Evolutionary conservation across 1,140 invertebrate genomes (phyloP).

Genomic region (Cydia splendana): DNA sequence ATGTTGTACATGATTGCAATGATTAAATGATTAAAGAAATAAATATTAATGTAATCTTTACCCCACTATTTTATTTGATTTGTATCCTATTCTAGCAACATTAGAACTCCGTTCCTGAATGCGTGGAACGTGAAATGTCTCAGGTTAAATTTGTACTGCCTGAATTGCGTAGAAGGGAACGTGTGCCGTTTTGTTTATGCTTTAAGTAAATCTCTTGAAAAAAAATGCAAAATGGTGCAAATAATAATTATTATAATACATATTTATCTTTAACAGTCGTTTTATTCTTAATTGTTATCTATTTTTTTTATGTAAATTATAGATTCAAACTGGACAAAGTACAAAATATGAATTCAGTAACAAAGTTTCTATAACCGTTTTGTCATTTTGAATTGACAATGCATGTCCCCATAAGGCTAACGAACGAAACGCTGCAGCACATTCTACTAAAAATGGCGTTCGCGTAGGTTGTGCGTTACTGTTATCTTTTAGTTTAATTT

Average conservation of each 20-base stretch:
- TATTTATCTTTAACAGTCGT: background rate
- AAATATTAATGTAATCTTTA: too few species aligned
- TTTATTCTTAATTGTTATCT: background rate
- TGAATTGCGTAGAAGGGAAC: constrained; percentile 19
- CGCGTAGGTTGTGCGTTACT: constrained; percentile 69
- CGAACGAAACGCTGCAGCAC: constrained; percentile 20
- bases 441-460: constrained; percentile 60
- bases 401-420: background rate
- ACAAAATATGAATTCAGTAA: background rate
- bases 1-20: too few species aligned
- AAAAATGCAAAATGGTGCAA: background rate
- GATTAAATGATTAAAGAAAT: too few species aligned
- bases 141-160: background rate
- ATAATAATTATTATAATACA: too few species aligned
- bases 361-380: background rate
- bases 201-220: background rate
- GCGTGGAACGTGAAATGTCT: too few species aligned
- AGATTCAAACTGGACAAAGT: background rate
- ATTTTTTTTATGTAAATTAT: background rate
- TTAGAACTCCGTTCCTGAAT: background rate
- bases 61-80: background rate
- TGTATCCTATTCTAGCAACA: background rate
- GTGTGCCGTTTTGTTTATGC: constrained; percentile 7
- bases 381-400: constrained; percentile 18
- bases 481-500: constrained; percentile 67